Evolutionary conservation across 2,797 vertebrate genomes (phyloP), one percentile per base, ranked within the genome.

Genomic region (Falco cherrug): DNA sequence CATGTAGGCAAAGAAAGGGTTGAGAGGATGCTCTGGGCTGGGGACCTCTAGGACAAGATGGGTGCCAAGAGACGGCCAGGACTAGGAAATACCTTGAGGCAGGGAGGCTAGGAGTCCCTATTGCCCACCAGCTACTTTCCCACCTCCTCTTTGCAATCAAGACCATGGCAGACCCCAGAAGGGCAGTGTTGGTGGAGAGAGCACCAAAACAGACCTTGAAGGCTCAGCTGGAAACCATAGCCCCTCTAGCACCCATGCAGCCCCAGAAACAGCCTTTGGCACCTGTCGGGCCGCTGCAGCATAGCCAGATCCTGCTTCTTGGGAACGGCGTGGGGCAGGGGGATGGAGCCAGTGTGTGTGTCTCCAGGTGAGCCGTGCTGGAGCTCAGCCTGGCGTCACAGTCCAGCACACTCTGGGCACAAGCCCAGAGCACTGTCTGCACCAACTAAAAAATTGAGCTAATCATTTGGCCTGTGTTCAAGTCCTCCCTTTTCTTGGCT

Each of bases 271-370:
- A 60, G 26, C 18, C 33, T 29, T 76, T 48, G n/a, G 19, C 8
- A 16, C 16, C 8, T 2, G 0, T 0, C 0, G 15, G 17, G 10
- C n/a, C 68, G 37, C 59, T 71, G 48, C 31, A 67, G 39, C 5
- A 2, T 11, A n/a, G 43, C 9, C 11, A 5, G 5, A 8, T 79
- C 15, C 75, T 71, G 13, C 59, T 79, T 54, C 37, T 56, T 1
- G 0, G 25, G 31, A 53, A 31, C 1, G 1, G 19, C 3, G 4
- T 0, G 3, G 67, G 29, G 16, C 1, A 1, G 24, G 41, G 17
- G 31, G 43, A 67, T 0, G 0, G 53, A 85, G 9, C 28, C 1
- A 2, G 16, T 4, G 11, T 9, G 2, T 2, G 1, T 16, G 0
- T 41, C 54, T 76, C 39, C 74, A 77, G 86, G 59, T 87, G 70